Percentiles rank a stretch among this genome's conserved stretches.
These are phyloP conservation scores for Lucilia sericata DNA, from an alignment of 1,140 invertebrate genomes.

Conservation along the genomic window DNA sequence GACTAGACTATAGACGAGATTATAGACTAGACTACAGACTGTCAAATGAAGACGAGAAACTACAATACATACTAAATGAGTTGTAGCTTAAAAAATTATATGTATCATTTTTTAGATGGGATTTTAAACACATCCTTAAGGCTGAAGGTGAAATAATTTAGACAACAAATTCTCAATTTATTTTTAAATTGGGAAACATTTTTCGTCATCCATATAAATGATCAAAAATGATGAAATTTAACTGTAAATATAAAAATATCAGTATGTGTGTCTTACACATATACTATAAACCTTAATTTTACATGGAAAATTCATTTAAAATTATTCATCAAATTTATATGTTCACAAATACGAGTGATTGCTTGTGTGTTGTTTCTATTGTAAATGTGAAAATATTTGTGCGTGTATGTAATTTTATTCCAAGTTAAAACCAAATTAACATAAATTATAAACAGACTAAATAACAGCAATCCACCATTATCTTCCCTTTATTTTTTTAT, in stretches of 20 bases:
- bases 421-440: neutral
- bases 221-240: neutral
- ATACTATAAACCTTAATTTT: neutral
- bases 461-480: conserved; percentile 1
- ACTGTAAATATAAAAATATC: neutral
- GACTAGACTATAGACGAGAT: no score
- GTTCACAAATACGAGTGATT: no score
- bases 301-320: neutral
- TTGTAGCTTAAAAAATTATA: no score
- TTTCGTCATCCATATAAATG: neutral
- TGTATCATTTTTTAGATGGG: no score
- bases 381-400: neutral
- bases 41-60: no score
- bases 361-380: no score
- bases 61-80: no score
- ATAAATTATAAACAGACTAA: neutral
- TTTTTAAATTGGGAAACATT: no score
- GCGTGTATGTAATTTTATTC: neutral
- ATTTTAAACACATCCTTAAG: neutral
- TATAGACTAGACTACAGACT: no score
- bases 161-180: neutral
- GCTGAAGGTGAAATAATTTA: neutral
- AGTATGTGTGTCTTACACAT: neutral
- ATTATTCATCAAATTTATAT: neutral
- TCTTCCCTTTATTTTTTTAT: neutral